Base-by-base conservation (phyloP, 30 jellyfish, hydroid and myxozoan species). In the Hydractinia echinata region DNA sequence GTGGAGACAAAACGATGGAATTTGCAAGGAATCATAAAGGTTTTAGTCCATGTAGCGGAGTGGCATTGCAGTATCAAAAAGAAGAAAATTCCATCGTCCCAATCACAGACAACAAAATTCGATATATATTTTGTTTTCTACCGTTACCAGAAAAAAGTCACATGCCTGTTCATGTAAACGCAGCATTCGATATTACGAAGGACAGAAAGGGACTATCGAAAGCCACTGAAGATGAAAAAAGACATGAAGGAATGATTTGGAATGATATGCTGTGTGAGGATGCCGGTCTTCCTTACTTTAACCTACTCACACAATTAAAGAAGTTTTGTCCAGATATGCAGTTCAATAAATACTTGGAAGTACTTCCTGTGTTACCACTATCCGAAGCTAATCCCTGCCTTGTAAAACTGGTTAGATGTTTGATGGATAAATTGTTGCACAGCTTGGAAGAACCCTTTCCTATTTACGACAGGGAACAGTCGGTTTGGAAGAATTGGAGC, bases 141-240 rank as follows among this genome's bases (percentile, higher is more conserved):
- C 97, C 97, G 7, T 69, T 89, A 14, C 95, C 95, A 13, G 76
- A 81, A 20, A 62, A 52, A 16, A 84, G 79, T 30, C 79, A 73
- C 14, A 76, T 89, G 8, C 85, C 83, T 72, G 95, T 89, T 55
- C 97, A 89, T 66, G 73, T 89, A 16, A 89, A 89, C 61, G 85
- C 93, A 50, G 81, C 91, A 10, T 89, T 89, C 81, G 92, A 88
- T 6, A 67, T 89, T 6, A 60, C 96, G 20, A 73, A 69, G 4
- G 91, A 89, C 52, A 61, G 96, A 30, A 83, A 80, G 50, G 70
- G 51, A 48, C 70, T 80, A 20, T 51, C 39, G 0, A 52, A 39
- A 16, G 4, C 30, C 44, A 80, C 87, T 8, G 53, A 51, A 5
- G 87, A 80, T 21, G 87, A 80, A 55, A 77, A 77, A 54, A 64